These are phyloP conservation scores for Lepisosteus osseus DNA, from an alignment of 2,113 vertebrate genomes.

Conservation along the genomic window DNA sequence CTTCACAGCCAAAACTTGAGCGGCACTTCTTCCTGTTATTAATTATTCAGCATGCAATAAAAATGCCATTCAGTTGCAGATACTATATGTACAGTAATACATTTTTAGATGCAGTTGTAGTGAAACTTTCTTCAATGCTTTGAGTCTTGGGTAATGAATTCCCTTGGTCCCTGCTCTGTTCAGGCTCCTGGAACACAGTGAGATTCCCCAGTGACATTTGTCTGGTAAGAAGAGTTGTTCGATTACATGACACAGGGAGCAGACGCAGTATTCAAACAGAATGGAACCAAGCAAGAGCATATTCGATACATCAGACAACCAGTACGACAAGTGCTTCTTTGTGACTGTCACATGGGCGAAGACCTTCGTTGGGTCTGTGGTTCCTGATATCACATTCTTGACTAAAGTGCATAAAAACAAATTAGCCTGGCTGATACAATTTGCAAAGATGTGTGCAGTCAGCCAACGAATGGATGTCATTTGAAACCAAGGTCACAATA, in stretches of 20 bases:
- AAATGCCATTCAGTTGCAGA: background rate
- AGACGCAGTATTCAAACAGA: background rate
- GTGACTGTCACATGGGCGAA: conserved; percentile 11
- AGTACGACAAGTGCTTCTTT: background rate
- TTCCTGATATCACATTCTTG: conserved; percentile 17
- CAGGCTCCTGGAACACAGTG: background rate
- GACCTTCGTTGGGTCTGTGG: conserved; percentile 15
- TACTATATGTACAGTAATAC: background rate
- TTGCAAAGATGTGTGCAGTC: conserved; percentile 26
- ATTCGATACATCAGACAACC: conserved; percentile 15
- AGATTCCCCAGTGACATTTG: conserved; percentile 7
- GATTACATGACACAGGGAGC: conserved; percentile 7
- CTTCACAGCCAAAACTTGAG: background rate
- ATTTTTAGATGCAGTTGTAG: conserved; percentile 4
- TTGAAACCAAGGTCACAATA: conserved; percentile 12
- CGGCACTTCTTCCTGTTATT: background rate
- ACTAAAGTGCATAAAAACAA: conserved; percentile 24
- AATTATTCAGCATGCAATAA: background rate
- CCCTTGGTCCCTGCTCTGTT: background rate
- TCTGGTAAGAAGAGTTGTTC: conserved; percentile 3
- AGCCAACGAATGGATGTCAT: conserved; percentile 24
- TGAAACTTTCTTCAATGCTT: background rate
- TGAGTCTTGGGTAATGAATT: conserved; percentile 5
- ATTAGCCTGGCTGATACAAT: conserved; percentile 22
- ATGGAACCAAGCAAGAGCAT: background rate